phyloP scores from a whole-genome alignment of 2,888 invertebrate genomes.

The Drosophila pullipes region DNA sequence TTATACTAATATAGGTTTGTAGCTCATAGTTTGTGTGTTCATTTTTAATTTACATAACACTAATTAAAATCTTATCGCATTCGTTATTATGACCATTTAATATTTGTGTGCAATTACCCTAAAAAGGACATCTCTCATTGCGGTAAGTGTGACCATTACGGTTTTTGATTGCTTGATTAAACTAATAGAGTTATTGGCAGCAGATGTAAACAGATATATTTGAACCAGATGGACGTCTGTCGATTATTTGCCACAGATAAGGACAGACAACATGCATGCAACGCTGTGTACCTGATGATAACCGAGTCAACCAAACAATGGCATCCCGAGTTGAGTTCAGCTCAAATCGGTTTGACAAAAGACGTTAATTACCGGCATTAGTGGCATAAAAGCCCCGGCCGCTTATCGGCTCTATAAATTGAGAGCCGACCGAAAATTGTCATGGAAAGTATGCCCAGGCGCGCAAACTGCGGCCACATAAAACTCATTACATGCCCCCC shows the following conservation, averaged over 20 bases:
- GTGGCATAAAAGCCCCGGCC: slow-evolving; percentile 37
- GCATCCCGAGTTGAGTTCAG: not conserved
- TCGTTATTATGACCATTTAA: not conserved
- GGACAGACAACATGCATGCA: not conserved
- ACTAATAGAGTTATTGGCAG: not conserved
- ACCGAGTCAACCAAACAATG: slow-evolving; percentile 25
- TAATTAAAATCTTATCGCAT: not conserved
- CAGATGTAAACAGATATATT: not conserved
- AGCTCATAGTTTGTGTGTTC: not conserved
- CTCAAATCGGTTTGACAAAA: slow-evolving; percentile 69
- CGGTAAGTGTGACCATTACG: slow-evolving; percentile 2
- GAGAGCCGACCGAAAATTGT: slow-evolving; percentile 47
- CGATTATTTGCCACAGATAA: slow-evolving; percentile 1
- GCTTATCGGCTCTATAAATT: slow-evolving; percentile 70
- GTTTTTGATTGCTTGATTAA: not conserved
- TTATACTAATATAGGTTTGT: no score
- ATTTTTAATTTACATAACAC: not conserved
- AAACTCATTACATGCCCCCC: slow-evolving; percentile 75
- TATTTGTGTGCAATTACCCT: not conserved
- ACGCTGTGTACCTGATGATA: slow-evolving; percentile 16
- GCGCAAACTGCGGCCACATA: slow-evolving; percentile 56
- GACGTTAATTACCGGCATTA: slow-evolving; percentile 77
- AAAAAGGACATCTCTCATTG: slow-evolving; percentile 1
- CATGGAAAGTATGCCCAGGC: slow-evolving; percentile 50
- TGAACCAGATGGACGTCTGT: not conserved